Evolutionary conservation across 2,888 invertebrate species (phyloP), one percentile per base, ranked within the genome.

Genomic region (Brachyopa scutellaris): DNA sequence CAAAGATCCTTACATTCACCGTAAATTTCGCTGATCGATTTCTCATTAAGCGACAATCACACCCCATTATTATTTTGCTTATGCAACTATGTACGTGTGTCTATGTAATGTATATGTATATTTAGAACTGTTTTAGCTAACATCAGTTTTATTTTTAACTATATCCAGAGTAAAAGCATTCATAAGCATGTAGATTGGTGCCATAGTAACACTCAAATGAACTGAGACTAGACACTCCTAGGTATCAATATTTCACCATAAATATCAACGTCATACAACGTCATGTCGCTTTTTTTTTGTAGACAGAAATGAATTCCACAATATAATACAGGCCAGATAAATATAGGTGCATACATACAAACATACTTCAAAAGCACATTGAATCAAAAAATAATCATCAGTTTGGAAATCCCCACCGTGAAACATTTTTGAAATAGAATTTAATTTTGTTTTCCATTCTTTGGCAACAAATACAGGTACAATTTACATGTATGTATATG

Each of bases 371-470:
- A 69, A 57, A 67, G n/a, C 47, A 21, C 17, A 45, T 13, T 38
- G 23, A 36, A 55, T 33, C 36, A 33, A 33, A 57, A 53, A 69
- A 36, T n/a, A 47, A 23, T 13, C 57, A 49, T 69, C 15, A 19
- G 40, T 9, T 59, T 47, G 57, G 69, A 59, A 69, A 69, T 49
- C 23, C 57, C 59, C 57, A 59, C 29, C 4, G 26, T 42, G 23
- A 47, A 49, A 59, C 23, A 45, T 38, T 69, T 49, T 69, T 38
- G n/a, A 47, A 59, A 69, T 69, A 69, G 57, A 69, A 42, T 55
- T 9, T 7, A 57, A 45, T 47, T 45, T 36, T 67, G 17, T 19
- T 1, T n/a, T 6, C 11, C 42, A 23, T 42, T 17, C 26, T n/a
- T 40, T 4, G 13, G 11, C 23, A 59, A 31, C 40, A 23, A 31